phyloP scores from a whole-genome alignment of 1,140 invertebrate genomes.

The Cylas formicarius region DNA sequence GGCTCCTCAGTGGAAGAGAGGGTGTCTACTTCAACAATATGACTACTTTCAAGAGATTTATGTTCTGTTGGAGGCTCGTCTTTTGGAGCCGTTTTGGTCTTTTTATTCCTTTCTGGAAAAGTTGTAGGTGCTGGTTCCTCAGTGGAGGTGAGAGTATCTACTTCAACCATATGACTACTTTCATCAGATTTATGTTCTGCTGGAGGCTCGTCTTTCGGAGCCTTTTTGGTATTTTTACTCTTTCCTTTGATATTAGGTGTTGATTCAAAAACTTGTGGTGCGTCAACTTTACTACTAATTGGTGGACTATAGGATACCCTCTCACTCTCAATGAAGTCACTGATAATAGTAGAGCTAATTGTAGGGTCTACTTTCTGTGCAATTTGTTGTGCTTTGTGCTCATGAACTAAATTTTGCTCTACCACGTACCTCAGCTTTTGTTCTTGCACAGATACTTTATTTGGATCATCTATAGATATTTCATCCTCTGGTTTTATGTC shows the following conservation, averaged over 20 bases:
- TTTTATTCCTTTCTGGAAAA: slow-evolving; percentile 13
- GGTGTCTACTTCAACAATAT: slow-evolving; percentile 18
- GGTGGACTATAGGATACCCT: slow-evolving; percentile 24
- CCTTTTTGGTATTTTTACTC: slow-evolving; percentile 21
- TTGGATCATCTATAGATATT: slow-evolving; percentile 7
- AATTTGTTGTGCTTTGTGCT: slow-evolving; percentile 27
- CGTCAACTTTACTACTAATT: slow-evolving; percentile 29
- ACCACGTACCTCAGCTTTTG: slow-evolving; percentile 36
- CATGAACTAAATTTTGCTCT: slow-evolving; percentile 29
- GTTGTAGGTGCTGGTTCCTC: too few species aligned
- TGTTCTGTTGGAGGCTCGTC: slow-evolving; percentile 19
- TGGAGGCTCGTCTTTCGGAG: slow-evolving; percentile 23
- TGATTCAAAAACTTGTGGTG: slow-evolving; percentile 30
- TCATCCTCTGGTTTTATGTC: neutral
- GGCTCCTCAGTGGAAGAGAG: slow-evolving; percentile 14
- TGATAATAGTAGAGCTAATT: slow-evolving; percentile 16
- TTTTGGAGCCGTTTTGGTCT: slow-evolving; percentile 22
- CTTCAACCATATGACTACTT: too few species aligned
- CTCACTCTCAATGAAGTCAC: slow-evolving; percentile 29
- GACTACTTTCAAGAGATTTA: slow-evolving; percentile 23
- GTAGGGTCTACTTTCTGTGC: slow-evolving; percentile 21
- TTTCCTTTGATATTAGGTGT: too few species aligned
- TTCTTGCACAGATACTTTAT: too few species aligned
- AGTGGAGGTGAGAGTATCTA: too few species aligned
- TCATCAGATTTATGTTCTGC: too few species aligned